Base-by-base conservation (phyloP, 2,797 vertebrate genomes). In the Scolopax rusticola region DNA sequence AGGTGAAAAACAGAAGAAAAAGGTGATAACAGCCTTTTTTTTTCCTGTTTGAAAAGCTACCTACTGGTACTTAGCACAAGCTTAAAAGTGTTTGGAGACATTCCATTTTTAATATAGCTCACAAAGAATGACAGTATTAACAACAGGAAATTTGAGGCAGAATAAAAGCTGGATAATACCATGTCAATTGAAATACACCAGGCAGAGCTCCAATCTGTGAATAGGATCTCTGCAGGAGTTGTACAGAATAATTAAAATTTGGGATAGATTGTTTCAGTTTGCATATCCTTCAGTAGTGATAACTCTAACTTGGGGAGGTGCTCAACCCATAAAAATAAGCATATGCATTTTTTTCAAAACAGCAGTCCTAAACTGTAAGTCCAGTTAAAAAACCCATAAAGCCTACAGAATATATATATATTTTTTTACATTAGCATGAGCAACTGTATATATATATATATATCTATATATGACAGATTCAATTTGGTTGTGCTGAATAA, bases 381-480 rank as follows among this genome's bases (percentile, higher is more conserved):
- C 23, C 5, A 65, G 8, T 50, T 68, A 40, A 74, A 82, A 85
- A 27, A 12, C 0, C 12, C 28, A 53, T n/a, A 24, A 51, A 59
- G 38, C 4, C 0, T 2, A 6, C 70, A 28, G 5, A 45, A 12
- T 53, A 3, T 2, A 18, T 60, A 10, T 12, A 36, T 36, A 8
- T 45, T 11, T 50, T 64, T 40, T 38, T 4, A 15, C 12, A 69
- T 70, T 47, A 91, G 6, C 12, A 6, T 19, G 20, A 41, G 32
- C 9, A 40, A 3, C 10, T 32, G 4, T 48, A 8, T 36, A 36
- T 36, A 36, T 36, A 36, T 36, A 36, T 36, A 36, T 36, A 36
- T 36, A 15, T 80, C 6, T 81, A 17, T 53, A 5, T 28, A n/a
- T 63, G 40, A 41, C 24, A 83, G 40, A 47, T 70, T 74, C 17